A percentile compares a stretch with the other conserved stretches of the same genome.
phyloP scores from a whole-genome alignment of 1,140 invertebrate genomes.

The Pemphigus obesinymphae region DNA sequence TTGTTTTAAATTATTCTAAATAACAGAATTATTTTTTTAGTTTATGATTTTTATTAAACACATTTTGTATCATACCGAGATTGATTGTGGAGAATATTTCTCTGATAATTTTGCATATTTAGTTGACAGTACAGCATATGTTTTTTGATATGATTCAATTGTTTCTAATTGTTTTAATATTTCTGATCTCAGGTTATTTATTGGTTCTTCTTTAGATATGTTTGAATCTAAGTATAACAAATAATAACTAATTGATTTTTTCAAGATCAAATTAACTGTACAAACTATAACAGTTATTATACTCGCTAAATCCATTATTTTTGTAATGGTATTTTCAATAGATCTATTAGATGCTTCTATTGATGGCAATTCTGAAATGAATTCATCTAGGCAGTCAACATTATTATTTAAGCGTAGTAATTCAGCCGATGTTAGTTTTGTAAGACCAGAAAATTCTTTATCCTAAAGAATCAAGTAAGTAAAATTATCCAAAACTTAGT shows the following conservation, averaged over 20 bases:
- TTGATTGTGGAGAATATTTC: conserved; percentile 29
- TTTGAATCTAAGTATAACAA: conserved; percentile 32
- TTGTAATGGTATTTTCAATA: conserved; percentile 65
- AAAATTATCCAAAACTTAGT: too few species aligned
- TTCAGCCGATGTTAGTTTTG: conserved; percentile 63
- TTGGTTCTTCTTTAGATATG: conserved; percentile 24
- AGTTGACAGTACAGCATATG: neutral
- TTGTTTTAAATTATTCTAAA: conserved; percentile 40
- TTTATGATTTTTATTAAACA: neutral
- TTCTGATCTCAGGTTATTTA: conserved; percentile 12
- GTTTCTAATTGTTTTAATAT: conserved; percentile 23
- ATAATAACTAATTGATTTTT: neutral
- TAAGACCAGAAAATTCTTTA: conserved; percentile 50
- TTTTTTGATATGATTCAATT: conserved; percentile 14
- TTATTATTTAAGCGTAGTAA: conserved; percentile 63
- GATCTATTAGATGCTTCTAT: conserved; percentile 62
- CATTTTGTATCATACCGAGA: neutral
- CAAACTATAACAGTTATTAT: conserved; percentile 45
- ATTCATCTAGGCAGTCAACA: conserved; percentile 64
- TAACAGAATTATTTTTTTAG: neutral
- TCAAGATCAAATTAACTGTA: neutral
- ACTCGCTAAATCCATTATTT: conserved; percentile 68
- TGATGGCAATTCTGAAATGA: conserved; percentile 58
- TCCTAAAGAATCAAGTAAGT: conserved; percentile 13
- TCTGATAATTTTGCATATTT: conserved; percentile 24